phyloP scores from a whole-genome alignment of 2,797 vertebrate species.

The Gambusia yucatana region DNA sequence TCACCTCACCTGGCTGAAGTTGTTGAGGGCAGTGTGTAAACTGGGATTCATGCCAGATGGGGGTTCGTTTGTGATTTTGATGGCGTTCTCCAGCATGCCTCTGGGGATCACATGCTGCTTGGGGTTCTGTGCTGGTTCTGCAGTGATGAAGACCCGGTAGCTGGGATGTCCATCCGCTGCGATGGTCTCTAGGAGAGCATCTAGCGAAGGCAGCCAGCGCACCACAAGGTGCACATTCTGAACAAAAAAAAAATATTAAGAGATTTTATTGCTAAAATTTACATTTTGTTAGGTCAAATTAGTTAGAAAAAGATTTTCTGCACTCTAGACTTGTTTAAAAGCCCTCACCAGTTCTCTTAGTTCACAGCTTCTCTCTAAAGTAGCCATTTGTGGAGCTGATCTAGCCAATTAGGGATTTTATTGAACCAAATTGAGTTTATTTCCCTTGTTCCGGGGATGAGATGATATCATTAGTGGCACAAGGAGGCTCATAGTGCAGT shows the following conservation, averaged over 20 bases:
- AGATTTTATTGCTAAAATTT: background rate
- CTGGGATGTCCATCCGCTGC: conserved; percentile 74
- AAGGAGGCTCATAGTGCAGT: conserved; percentile 35
- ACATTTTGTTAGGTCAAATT: background rate
- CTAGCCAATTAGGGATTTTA: conserved; percentile 74
- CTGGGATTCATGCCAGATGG: conserved; percentile 84
- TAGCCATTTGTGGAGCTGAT: conserved; percentile 65
- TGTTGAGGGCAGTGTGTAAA: conserved; percentile 83
- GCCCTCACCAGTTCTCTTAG: conserved; percentile 17
- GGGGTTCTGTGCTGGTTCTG: conserved; percentile 74
- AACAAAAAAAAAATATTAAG: background rate
- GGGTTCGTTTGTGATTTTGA: conserved; percentile 88
- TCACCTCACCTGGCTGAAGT: conserved; percentile 84
- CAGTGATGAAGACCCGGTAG: conserved; percentile 86
- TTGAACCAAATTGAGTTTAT: conserved; percentile 79
- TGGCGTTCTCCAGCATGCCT: conserved; percentile 84
- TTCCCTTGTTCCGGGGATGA: conserved; percentile 53
- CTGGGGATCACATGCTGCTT: conserved; percentile 84
- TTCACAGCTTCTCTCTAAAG: conserved; percentile 38
- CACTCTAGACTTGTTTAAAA: conserved; percentile 13
- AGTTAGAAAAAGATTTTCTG: background rate
- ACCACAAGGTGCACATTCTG: conserved; percentile 86
- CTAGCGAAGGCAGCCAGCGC: conserved; percentile 83
- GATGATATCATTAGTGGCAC: conserved; percentile 68
- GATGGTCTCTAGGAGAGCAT: conserved; percentile 79